Evolutionary conservation across 1,140 invertebrate species (phyloP).

Genomic region (Mycetomoellerius zeteki): DNA sequence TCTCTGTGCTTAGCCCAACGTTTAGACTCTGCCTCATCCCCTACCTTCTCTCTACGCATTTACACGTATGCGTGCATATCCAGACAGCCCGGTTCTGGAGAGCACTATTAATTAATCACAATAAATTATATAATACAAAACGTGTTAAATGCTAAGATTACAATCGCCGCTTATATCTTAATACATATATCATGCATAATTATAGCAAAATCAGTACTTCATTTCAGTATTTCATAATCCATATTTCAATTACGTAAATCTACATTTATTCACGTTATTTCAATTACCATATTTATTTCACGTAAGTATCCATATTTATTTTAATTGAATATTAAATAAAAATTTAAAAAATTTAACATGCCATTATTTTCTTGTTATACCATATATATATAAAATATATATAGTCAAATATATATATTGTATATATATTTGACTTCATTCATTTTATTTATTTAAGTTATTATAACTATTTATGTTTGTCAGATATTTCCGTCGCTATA

Average conservation of each 20-base stretch:
- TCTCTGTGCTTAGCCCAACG: conserved; percentile 30
- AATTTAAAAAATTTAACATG: background rate
- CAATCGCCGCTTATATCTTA: background rate
- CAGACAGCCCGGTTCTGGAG: background rate
- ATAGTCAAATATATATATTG: too few species aligned
- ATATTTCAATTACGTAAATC: background rate
- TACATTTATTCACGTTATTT: too few species aligned
- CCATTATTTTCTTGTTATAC: conserved; percentile 1
- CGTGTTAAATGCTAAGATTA: conserved; percentile 51
- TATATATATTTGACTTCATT: background rate
- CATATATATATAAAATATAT: too few species aligned
- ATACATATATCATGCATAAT: background rate
- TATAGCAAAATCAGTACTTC: background rate
- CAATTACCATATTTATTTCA: too few species aligned
- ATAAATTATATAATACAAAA: conserved; percentile 30
- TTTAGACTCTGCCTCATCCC: conserved; percentile 17
- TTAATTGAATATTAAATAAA: background rate
- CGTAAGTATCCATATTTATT: background rate
- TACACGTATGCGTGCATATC: conserved; percentile 17
- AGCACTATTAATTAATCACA: conserved; percentile 46
- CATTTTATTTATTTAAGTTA: conserved; percentile 21
- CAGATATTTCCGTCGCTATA: conserved; percentile 19
- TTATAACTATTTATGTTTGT: background rate
- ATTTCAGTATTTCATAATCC: too few species aligned
- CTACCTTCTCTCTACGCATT: background rate